Conservation (phyloP, 2,888 invertebrate genomes). For the Embidobia sp. region DNA sequence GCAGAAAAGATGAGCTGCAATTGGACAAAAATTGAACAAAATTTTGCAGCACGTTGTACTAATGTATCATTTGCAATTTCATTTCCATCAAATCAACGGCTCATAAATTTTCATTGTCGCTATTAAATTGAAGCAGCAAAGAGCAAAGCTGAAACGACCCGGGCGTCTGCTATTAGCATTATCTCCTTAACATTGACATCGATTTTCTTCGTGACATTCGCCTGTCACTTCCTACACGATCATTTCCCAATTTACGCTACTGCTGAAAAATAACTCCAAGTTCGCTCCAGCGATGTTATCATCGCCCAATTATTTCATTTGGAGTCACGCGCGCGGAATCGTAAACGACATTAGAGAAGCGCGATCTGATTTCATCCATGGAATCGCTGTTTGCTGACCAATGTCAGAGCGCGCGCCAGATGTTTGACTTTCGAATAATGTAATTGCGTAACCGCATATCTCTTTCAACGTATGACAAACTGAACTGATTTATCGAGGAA, state of each 20-base stretch:
- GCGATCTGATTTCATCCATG: conserved; percentile 28
- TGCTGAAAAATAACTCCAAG: conserved; percentile 1
- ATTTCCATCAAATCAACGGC: neutral
- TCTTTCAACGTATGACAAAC: conserved; percentile 30
- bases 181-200: conserved; percentile 36
- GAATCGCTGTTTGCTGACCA: conserved; percentile 22
- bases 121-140: neutral
- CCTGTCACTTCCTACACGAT: conserved; percentile 8
- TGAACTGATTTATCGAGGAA: conserved; percentile 50
- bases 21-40: too few relatives aligned
- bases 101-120: neutral
- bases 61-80: neutral
- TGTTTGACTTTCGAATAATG: conserved; percentile 34
- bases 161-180: neutral
- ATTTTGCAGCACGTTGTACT: too few relatives aligned
- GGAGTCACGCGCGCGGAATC: conserved; percentile 9
- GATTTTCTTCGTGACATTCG: conserved; percentile 12
- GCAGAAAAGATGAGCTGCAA: too few relatives aligned
- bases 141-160: neutral
- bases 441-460: conserved; percentile 22
- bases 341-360: conserved; percentile 28
- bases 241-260: conserved; percentile 8
- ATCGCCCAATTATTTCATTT: conserved; percentile 32
- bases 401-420: conserved; percentile 16
- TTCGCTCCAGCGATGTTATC: conserved; percentile 16